A percentile compares a stretch with the other conserved stretches of the same genome.
These are phyloP conservation scores for Nomada fucata DNA, from an alignment of 2,888 invertebrate genomes.

Conservation along the genomic window DNA sequence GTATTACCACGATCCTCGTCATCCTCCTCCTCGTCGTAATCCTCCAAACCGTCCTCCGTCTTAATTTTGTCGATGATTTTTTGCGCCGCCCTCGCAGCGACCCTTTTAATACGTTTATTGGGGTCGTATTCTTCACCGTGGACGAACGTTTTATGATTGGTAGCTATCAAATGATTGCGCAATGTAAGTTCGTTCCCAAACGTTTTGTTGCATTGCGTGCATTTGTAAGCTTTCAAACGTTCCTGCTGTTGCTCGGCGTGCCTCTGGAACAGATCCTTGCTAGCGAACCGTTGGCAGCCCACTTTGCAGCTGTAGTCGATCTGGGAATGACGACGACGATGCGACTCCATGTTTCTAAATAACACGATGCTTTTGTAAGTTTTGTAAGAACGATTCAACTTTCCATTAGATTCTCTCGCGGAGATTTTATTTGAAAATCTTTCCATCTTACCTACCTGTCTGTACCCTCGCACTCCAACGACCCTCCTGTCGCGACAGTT, in stretches of 20 bases:
- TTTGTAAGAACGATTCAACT: background rate
- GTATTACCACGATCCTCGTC: slow-evolving; percentile 53
- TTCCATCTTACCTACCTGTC: slow-evolving; percentile 38
- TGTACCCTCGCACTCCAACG: slow-evolving; percentile 9
- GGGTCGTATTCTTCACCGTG: slow-evolving; percentile 81
- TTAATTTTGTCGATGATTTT: slow-evolving; percentile 82
- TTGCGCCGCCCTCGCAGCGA: slow-evolving; percentile 82
- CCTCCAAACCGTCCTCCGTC: slow-evolving; percentile 78
- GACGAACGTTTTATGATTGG: slow-evolving; percentile 80
- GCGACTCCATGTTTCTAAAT: slow-evolving; percentile 69
- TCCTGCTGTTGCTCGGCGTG: slow-evolving; percentile 77
- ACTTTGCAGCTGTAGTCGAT: slow-evolving; percentile 75
- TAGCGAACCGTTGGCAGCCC: slow-evolving; percentile 76
- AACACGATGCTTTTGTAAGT: slow-evolving; percentile 19
- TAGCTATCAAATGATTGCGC: slow-evolving; percentile 82
- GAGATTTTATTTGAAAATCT: background rate
- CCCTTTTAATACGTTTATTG: slow-evolving; percentile 81
- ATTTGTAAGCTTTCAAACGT: slow-evolving; percentile 75
- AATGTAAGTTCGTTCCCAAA: slow-evolving; percentile 81
- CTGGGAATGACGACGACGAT: slow-evolving; percentile 51
- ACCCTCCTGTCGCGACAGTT: background rate
- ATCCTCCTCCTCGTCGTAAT: slow-evolving; percentile 67
- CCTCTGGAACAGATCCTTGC: slow-evolving; percentile 75
- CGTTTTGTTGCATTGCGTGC: slow-evolving; percentile 80
- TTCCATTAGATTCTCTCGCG: background rate